Base-by-base conservation (phyloP, 2,888 invertebrate genomes). In the Megamerina dolium region DNA sequence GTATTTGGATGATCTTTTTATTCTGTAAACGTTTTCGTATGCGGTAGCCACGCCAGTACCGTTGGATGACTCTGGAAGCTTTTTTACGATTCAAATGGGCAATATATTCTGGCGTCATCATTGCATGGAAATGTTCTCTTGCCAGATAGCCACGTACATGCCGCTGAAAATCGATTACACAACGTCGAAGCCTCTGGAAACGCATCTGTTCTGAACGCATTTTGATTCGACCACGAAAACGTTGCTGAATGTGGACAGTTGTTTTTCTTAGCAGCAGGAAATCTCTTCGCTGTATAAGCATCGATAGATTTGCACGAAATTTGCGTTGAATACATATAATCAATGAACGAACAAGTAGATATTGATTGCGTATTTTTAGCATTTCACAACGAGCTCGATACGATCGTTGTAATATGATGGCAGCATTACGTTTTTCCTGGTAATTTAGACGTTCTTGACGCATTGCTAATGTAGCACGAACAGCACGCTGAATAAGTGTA, bases 11-110 rank as follows among this genome's bases (percentile, higher is more conserved):
- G 1, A 70, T 50, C 13, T 55, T 56, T 8, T 57, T 42, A 37
- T 56, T 59, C 13, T 61, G 60, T 29, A 58, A 63, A 8, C 57
- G 58, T 13, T 57, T 58, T 9, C 72, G 64, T 4, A 58, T 70
- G 18, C 56, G 60, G 55, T 78, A 73, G 0, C 79, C 80, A 2
- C 78, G 75, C 72, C 76, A 79, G 34, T 74, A 64, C 4, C 77
- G 75, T 73, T 85, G 85, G 56, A 85, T 84, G 57, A 75, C 75
- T 3, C 73, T 73, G 10, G 80, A 82, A 4, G 84, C 82, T 49
- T 71, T 72, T 50, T 71, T 64, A 21, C 60, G 68, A 39, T 62
- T 66, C 41, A 69, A 59, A 35, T 74, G 63, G 54, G 74, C 74
- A 52, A 64, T 70, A 45, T 68, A 68, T 60, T 73, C 74, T 2